A percentile compares a stretch with the other conserved stretches of the same genome.
Evolutionary conservation across 2,113 vertebrate genomes (phyloP).

Genomic region (Rhabdomys dilectus): DNA sequence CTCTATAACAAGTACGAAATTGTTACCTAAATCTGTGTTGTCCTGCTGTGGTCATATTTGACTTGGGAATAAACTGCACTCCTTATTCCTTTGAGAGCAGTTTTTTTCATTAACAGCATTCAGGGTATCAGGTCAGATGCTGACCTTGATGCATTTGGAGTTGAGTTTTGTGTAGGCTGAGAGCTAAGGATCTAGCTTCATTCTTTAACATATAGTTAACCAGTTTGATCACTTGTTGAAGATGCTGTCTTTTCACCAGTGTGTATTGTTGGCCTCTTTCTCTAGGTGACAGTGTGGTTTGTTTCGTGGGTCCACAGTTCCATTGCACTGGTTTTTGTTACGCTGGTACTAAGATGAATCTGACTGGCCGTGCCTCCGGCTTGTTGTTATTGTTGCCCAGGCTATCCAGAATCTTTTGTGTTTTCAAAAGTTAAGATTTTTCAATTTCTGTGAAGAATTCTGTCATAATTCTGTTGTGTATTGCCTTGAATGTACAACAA

Average conservation of each 20-base stretch:
- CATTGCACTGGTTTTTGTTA: not conserved
- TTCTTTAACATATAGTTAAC: not conserved
- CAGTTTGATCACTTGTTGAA: not conserved
- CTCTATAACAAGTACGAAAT: not conserved
- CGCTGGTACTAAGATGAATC: no score
- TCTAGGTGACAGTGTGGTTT: not conserved
- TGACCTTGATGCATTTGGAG: not conserved
- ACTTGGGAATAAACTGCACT: not conserved
- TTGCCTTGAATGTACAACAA: not conserved
- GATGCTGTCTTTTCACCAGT: not conserved
- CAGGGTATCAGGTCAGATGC: not conserved
- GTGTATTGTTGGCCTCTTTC: not conserved
- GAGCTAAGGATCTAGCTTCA: not conserved
- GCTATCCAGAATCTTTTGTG: not conserved
- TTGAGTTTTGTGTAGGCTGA: not conserved
- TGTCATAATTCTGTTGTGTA: not conserved
- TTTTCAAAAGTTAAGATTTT: not conserved
- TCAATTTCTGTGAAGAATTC: not conserved
- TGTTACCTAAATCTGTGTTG: not conserved
- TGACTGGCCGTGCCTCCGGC: not conserved
- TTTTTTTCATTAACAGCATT: not conserved
- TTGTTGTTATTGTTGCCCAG: not conserved
- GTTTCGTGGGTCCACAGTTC: not conserved
- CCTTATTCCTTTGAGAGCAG: not conserved
- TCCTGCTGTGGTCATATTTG: not conserved